Evolutionary conservation across 2,113 vertebrate genomes (phyloP).

Genomic region (Piaya cayana): DNA sequence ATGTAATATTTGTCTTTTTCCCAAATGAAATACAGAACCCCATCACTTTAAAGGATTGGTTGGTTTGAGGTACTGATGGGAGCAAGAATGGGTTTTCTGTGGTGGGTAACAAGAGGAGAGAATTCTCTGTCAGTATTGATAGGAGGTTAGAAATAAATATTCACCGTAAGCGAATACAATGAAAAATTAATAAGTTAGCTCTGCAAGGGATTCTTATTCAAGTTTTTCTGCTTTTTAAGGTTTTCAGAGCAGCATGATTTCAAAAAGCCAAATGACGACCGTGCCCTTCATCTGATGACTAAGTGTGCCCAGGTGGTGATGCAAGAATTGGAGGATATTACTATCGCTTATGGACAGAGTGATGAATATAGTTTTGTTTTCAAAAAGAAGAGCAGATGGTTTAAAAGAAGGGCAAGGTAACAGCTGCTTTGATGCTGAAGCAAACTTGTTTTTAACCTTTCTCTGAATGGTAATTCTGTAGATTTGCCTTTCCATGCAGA

Average conservation of each 20-base stretch:
- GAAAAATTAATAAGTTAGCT: neutral
- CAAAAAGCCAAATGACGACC: conserved; percentile 90
- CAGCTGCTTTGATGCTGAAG: neutral
- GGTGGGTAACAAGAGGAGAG: neutral
- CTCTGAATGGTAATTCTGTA: neutral
- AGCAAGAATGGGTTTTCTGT: neutral
- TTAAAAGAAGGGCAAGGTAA: conserved; percentile 97
- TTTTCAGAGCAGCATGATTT: conserved; percentile 93
- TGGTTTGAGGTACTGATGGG: neutral
- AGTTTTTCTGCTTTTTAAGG: conserved; percentile 61
- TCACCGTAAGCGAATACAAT: neutral
- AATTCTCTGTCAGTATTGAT: neutral
- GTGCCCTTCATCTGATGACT: conserved; percentile 89
- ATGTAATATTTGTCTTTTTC: neutral
- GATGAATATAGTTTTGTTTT: conserved; percentile 99
- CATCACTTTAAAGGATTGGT: neutral
- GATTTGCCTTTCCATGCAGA: neutral
- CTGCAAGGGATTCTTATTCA: neutral
- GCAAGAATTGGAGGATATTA: conserved; percentile 90
- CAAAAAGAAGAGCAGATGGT: conserved; percentile 89
- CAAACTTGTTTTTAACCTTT: neutral
- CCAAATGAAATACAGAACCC: neutral
- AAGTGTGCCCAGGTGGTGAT: conserved; percentile 90
- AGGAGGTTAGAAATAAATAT: neutral
- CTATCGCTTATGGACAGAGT: conserved; percentile 93